phyloP scores from a whole-genome alignment of 2,797 vertebrate genomes.

The Pteropus rufus region DNA sequence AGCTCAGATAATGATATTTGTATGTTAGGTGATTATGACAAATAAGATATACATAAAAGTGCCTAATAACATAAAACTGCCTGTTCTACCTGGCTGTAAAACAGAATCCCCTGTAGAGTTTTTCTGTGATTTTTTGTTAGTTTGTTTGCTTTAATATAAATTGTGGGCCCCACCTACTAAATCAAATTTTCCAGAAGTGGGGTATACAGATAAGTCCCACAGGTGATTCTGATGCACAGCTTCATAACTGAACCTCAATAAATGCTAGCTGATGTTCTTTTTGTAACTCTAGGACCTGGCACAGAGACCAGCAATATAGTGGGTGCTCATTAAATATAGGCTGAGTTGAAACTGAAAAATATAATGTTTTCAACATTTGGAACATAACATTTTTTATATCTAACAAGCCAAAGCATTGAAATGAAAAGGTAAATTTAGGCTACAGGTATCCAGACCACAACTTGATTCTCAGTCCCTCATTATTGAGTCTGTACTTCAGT shows the following conservation, averaged over 20 bases:
- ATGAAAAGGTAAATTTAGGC: not conserved
- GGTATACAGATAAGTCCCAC: not conserved
- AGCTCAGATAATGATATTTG: slow-evolving; percentile 14
- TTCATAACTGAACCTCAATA: not conserved
- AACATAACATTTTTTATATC: not conserved
- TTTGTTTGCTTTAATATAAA: not conserved
- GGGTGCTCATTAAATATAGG: not conserved
- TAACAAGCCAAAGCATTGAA: not conserved
- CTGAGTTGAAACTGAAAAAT: not conserved
- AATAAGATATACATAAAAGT: not conserved
- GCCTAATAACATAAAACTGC: not conserved
- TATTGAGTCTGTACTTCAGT: not conserved
- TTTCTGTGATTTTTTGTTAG: not conserved
- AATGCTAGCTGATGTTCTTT: not conserved
- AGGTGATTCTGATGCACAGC: not conserved
- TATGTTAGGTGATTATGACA: not conserved
- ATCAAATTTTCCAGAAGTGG: not conserved
- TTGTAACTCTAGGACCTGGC: not conserved
- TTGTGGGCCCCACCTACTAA: not conserved
- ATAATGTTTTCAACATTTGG: not conserved
- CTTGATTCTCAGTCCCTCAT: not conserved
- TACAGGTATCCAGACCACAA: not conserved
- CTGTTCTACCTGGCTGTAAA: not conserved
- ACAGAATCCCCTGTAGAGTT: not conserved
- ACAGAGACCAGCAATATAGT: not conserved